A percentile compares a stretch with the other conserved stretches of the same genome.
These are phyloP conservation scores for Drosophila lacicola DNA, from an alignment of 2,888 invertebrate genomes.

Conservation along the genomic window DNA sequence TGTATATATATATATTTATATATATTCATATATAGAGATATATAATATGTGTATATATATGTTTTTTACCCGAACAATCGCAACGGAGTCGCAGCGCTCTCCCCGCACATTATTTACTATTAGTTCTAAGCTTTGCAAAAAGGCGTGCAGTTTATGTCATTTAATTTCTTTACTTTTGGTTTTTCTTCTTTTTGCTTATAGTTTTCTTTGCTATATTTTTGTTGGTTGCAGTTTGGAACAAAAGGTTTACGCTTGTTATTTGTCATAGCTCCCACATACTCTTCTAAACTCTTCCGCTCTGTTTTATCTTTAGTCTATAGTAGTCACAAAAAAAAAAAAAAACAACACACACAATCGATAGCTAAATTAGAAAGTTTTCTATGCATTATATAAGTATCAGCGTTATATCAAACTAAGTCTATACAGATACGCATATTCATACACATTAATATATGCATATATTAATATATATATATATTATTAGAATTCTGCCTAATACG, in stretches of 20 bases:
- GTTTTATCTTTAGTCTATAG: constrained; percentile 31
- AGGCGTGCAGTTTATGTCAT: constrained; percentile 48
- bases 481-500: constrained; percentile 38
- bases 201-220: constrained; percentile 1
- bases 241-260: constrained; percentile 66
- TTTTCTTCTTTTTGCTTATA: constrained; percentile 8
- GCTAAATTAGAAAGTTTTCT: constrained; percentile 42
- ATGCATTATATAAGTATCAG: constrained; percentile 49
- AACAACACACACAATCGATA: constrained; percentile 32
- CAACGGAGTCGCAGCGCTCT: constrained; percentile 5
- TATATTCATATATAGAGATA: constrained; percentile 27
- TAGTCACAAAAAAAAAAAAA: constrained; percentile 24
- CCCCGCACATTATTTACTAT: constrained; percentile 59
- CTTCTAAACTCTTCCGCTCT: constrained; percentile 15
- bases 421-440: constrained; percentile 61
- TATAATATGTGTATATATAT: constrained; percentile 23
- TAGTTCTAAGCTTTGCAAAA: constrained; percentile 68
- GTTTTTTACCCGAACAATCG: constrained; percentile 34
- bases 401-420: constrained; percentile 56
- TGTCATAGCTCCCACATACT: constrained; percentile 56
- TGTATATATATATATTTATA: constrained; percentile 13
- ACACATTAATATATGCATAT: constrained; percentile 24
- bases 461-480: constrained; percentile 28
- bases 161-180: not conserved
- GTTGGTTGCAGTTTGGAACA: constrained; percentile 47